These are phyloP conservation scores for Pocota personata DNA, from an alignment of 2,888 invertebrate genomes.

Conservation along the genomic window DNA sequence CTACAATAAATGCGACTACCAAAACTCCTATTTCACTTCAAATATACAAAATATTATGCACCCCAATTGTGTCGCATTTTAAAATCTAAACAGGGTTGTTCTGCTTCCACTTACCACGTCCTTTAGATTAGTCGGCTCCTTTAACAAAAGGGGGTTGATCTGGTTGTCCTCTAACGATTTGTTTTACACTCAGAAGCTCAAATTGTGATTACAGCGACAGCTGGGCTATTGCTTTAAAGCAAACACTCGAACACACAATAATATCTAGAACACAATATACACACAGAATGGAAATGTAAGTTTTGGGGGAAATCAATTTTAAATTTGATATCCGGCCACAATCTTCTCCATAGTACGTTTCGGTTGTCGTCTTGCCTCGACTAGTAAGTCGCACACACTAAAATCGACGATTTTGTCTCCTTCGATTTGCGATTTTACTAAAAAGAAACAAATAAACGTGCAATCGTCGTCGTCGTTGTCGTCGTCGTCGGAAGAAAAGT, in stretches of 20 bases:
- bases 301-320: constrained; percentile 30
- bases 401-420: constrained; percentile 60
- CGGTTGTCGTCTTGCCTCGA: constrained; percentile 59
- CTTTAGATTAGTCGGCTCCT: constrained; percentile 42
- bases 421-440: constrained; percentile 64
- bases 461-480: constrained; percentile 43
- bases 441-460: constrained; percentile 61
- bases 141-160: constrained; percentile 31
- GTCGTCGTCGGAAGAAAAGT: constrained; percentile 36
- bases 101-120: constrained; percentile 57
- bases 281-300: not conserved
- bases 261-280: constrained; percentile 19
- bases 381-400: constrained; percentile 72
- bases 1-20: not conserved
- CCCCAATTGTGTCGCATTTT: constrained; percentile 44
- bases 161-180: constrained; percentile 29
- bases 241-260: constrained; percentile 36
- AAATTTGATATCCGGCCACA: constrained; percentile 26
- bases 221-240: constrained; percentile 40
- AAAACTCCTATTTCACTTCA: constrained; percentile 25
- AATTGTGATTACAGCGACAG: constrained; percentile 60
- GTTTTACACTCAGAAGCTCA: constrained; percentile 36
- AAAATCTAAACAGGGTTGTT: constrained; percentile 46
- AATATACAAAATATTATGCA: constrained; percentile 25
- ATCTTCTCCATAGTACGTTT: constrained; percentile 5